phyloP scores from a whole-genome alignment of 2,797 vertebrate species.

The Epinephelus malabaricus region DNA sequence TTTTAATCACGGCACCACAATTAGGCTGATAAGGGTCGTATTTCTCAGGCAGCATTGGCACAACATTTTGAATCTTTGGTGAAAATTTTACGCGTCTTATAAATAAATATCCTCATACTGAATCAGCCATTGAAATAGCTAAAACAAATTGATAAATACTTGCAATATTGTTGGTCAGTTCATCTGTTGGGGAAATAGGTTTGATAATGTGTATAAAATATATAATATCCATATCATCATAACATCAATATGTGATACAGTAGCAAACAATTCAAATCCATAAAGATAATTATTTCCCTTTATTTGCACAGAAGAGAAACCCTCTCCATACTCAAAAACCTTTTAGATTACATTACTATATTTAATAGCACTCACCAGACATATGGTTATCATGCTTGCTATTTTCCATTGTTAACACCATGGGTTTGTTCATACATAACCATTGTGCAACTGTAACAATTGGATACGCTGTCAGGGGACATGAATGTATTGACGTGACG shows the following conservation, averaged over 20 bases:
- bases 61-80: neutral
- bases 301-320: neutral
- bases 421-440: constrained; percentile 5
- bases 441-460: constrained; percentile 41
- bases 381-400: neutral
- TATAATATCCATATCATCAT: neutral
- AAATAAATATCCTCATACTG: too few species aligned
- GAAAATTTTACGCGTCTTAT: neutral
- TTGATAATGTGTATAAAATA: neutral
- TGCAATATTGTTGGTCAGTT: too few species aligned
- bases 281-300: neutral
- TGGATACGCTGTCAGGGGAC: constrained; percentile 26
- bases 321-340: neutral
- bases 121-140: too few species aligned
- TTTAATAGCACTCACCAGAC: neutral
- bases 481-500: constrained; percentile 33
- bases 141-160: too few species aligned
- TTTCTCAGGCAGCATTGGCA: neutral
- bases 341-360: neutral
- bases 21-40: neutral
- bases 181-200: neutral
- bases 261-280: neutral
- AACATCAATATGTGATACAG: neutral
- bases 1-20: neutral
- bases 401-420: neutral